These are phyloP conservation scores for Noctua pronuba DNA, from an alignment of 2,888 invertebrate genomes.

Conservation along the genomic window DNA sequence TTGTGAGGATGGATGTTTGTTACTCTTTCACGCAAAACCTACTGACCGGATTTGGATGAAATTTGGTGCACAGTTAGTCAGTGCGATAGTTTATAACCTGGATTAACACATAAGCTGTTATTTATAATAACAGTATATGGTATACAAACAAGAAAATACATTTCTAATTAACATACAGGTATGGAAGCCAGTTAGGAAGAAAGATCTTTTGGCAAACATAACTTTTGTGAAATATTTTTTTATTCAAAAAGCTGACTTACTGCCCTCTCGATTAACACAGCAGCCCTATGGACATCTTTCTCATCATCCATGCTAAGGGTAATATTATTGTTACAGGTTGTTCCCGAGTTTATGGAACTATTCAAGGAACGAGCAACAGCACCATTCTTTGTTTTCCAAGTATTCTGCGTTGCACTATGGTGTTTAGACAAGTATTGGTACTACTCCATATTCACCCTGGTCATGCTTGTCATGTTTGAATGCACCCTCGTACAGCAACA, in stretches of 20 bases:
- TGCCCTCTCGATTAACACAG: background rate
- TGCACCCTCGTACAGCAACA: conserved; percentile 99
- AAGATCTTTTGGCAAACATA: background rate
- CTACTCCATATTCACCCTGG: conserved; percentile 98
- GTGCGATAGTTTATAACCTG: too few relatives aligned
- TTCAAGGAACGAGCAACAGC: conserved; percentile 99
- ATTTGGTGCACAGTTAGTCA: too few relatives aligned
- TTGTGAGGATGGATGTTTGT: too few relatives aligned
- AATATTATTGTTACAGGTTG: conserved; percentile 89
- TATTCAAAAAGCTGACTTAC: background rate
- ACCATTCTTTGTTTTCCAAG: conserved; percentile 99
- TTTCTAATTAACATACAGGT: background rate
- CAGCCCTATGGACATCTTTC: background rate
- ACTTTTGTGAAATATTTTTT: background rate
- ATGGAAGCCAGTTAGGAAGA: background rate
- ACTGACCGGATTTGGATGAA: too few relatives aligned
- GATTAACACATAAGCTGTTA: too few relatives aligned
- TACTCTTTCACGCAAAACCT: too few relatives aligned
- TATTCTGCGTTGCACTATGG: conserved; percentile 99
- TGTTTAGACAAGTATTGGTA: conserved; percentile 99
- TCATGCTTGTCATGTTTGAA: conserved; percentile 99
- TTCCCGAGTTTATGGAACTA: conserved; percentile 98
- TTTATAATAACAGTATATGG: background rate
- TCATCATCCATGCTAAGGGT: background rate
- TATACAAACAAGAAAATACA: background rate